A percentile compares a stretch with the other conserved stretches of the same genome.
These are phyloP conservation scores for Mirounga angustirostris DNA, from an alignment of 2,113 vertebrate species.

Conservation along the genomic window DNA sequence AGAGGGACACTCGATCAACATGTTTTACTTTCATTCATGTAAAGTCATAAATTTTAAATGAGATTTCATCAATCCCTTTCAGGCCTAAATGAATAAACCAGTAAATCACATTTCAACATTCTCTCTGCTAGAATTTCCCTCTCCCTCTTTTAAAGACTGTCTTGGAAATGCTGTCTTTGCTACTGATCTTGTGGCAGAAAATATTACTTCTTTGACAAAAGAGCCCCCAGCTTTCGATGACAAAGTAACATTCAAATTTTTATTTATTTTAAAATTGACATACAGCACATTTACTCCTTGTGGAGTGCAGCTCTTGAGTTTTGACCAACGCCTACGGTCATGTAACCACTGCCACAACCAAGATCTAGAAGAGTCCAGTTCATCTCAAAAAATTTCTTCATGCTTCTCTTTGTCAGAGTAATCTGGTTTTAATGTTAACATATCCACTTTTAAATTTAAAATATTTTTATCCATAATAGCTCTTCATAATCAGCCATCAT, in stretches of 20 bases:
- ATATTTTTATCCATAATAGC: not conserved
- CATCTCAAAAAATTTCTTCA: not conserved
- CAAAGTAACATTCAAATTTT: not conserved
- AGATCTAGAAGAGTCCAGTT: not conserved
- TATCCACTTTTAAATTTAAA: not conserved
- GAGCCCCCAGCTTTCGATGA: conserved; percentile 1
- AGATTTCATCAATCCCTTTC: conserved; percentile 74
- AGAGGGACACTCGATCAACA: not conserved
- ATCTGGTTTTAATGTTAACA: not conserved
- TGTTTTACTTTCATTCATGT: conserved; percentile 66
- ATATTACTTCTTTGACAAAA: conserved; percentile 52
- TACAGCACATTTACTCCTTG: not conserved
- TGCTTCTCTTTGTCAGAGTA: not conserved
- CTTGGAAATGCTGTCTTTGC: conserved; percentile 8
- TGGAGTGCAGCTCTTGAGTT: not conserved
- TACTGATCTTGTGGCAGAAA: conserved; percentile 32
- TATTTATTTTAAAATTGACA: not conserved
- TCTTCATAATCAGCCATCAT: not conserved
- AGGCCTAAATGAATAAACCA: conserved; percentile 72
- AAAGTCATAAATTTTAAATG: conserved; percentile 81
- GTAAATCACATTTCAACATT: conserved; percentile 72
- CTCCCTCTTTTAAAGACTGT: not conserved
- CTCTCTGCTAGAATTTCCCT: not conserved
- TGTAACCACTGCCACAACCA: not conserved
- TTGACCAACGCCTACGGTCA: not conserved